A percentile compares a stretch with the other conserved stretches of the same genome.
phyloP scores from a whole-genome alignment of 2,888 invertebrate genomes.

The Microplitis manilae region DNA sequence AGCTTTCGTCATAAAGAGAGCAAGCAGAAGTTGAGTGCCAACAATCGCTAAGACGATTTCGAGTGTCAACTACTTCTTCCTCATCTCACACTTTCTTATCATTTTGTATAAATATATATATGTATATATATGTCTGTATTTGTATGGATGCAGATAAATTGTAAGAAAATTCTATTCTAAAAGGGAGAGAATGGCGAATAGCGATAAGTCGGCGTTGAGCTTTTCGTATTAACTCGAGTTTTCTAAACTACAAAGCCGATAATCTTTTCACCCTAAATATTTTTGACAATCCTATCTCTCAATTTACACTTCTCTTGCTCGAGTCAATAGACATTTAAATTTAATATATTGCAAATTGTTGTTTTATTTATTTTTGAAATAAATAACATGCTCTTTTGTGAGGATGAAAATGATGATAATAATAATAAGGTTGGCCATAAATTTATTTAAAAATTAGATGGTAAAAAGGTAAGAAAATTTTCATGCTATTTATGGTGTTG shows the following conservation, averaged over 20 bases:
- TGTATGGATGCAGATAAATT: neutral
- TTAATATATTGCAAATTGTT: too few species aligned
- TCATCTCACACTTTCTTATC: constrained; percentile 3
- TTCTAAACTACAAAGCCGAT: constrained; percentile 6
- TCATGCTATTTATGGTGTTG: neutral
- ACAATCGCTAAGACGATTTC: constrained; percentile 28
- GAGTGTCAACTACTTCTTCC: constrained; percentile 20
- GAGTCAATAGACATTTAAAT: neutral
- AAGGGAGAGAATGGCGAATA: constrained; percentile 5
- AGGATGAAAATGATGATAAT: too few species aligned
- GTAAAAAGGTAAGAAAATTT: too few species aligned
- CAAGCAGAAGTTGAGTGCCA: constrained; percentile 4
- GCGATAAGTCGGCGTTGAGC: constrained; percentile 16
- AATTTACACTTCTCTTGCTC: constrained; percentile 12
- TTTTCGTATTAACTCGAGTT: constrained; percentile 9
- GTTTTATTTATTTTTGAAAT: too few species aligned
- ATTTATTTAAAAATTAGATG: neutral
- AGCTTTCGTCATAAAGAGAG: constrained; percentile 20
- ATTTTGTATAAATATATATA: neutral
- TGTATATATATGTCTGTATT: neutral
- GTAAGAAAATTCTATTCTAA: constrained; percentile 4
- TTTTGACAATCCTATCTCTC: constrained; percentile 14
- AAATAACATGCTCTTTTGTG: too few species aligned
- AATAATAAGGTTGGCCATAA: too few species aligned
- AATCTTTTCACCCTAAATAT: constrained; percentile 26